Conservation (phyloP, 30 jellyfish, hydroid and myxozoan species). For the Cassiopea andromeda region DNA sequence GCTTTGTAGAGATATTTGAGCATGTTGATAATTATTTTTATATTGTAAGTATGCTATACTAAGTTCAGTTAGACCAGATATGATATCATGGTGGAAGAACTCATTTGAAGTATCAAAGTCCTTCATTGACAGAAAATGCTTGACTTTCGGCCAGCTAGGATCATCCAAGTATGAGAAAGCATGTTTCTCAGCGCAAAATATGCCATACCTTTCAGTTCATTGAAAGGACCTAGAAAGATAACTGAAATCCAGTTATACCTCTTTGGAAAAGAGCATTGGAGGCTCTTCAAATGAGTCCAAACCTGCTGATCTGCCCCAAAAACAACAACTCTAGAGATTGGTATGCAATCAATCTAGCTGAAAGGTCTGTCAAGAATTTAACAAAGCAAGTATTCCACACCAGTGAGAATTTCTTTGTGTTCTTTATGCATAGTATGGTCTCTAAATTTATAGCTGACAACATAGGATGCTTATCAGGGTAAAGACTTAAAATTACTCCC, state of each 20-base stretch:
- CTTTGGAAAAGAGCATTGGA: conserved; percentile 8
- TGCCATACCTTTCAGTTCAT: conserved; percentile 37
- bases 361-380: conserved; percentile 28
- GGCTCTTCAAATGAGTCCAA: conserved; percentile 49
- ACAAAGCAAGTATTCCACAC: conserved; percentile 38
- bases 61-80: conserved; percentile 4
- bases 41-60: neutral
- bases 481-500: neutral
- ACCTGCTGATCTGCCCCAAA: conserved; percentile 58
- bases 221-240: conserved; percentile 50
- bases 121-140: conserved; percentile 34
- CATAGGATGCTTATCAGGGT: neutral
- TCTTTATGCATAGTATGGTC: neutral
- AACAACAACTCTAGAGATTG: conserved; percentile 20
- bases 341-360: conserved; percentile 43
- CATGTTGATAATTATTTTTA: neutral
- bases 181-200: conserved; percentile 48
- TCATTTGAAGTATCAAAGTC: conserved; percentile 10
- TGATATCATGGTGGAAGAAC: conserved; percentile 10
- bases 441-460: neutral
- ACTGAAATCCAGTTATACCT: conserved; percentile 40
- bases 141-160: conserved; percentile 42
- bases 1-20: neutral
- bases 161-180: conserved; percentile 41
- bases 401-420: neutral